phyloP scores from a whole-genome alignment of 64 coral and sea anemone genomes.

The Orbicella faveolata region DNA sequence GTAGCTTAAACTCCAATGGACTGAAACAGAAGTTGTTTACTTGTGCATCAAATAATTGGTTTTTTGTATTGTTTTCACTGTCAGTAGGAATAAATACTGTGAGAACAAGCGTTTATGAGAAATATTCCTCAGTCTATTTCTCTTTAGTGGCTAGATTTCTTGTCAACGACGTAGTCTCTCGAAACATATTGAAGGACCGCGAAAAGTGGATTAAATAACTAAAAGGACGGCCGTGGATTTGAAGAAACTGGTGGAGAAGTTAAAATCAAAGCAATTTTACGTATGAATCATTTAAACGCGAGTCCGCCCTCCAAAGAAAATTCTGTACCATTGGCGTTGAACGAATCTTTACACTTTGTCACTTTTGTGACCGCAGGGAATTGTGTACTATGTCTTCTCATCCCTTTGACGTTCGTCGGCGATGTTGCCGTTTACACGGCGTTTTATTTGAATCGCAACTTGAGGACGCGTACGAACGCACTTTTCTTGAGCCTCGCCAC shows the following conservation, averaged over 20 bases:
- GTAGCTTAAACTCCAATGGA: too few relatives aligned
- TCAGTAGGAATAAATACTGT: too few relatives aligned
- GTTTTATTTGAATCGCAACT: not conserved
- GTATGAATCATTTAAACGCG: not conserved
- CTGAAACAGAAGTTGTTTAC: too few relatives aligned
- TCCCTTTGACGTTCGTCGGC: not conserved
- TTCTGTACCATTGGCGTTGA: not conserved
- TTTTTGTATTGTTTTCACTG: too few relatives aligned
- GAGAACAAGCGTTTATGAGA: too few relatives aligned
- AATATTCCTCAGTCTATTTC: too few relatives aligned
- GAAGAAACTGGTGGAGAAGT: not conserved
- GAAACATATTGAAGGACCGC: too few relatives aligned
- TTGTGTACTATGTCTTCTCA: not conserved
- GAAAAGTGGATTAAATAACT: not conserved
- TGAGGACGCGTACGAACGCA: conserved; percentile 11
- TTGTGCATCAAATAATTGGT: too few relatives aligned
- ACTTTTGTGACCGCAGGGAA: not conserved
- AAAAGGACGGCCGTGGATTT: not conserved
- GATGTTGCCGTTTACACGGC: conserved; percentile 7
- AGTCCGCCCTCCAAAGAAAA: not conserved
- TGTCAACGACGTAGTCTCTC: too few relatives aligned
- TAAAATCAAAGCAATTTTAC: not conserved
- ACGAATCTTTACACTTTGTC: not conserved
- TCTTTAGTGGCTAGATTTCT: too few relatives aligned
- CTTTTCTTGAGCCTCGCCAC: conserved; percentile 49